A percentile compares a stretch with the other conserved stretches of the same genome.
phyloP scores from a whole-genome alignment of 1,140 invertebrate species.

The Belonocnema kinseyi region DNA sequence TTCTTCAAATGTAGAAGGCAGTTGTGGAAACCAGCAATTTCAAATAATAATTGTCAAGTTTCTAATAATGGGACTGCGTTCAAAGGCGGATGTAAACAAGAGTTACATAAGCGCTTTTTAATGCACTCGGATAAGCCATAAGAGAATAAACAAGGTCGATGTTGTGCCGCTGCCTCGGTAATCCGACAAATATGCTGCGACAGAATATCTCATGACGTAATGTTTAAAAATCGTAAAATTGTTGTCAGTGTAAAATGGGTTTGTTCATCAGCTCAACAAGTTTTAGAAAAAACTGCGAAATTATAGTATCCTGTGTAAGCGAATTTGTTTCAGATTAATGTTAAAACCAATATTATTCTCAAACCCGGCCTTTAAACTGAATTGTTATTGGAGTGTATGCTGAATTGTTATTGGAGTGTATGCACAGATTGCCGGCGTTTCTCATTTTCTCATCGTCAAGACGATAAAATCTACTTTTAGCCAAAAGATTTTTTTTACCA shows the following conservation, averaged over 20 bases:
- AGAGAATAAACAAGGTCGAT: conserved; percentile 28
- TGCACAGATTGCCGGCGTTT: too few species aligned
- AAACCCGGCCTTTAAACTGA: too few species aligned
- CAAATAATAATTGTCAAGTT: not conserved
- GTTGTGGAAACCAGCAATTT: not conserved
- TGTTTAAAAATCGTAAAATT: conserved; percentile 13
- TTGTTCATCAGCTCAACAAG: not conserved
- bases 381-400: too few species aligned
- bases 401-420: too few species aligned
- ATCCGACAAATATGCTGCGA: conserved; percentile 17
- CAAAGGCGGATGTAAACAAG: conserved; percentile 19
- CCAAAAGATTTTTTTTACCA: conserved; percentile 52
- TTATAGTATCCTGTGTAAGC: not conserved
- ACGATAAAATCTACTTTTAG: too few species aligned
- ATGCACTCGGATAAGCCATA: conserved; percentile 27
- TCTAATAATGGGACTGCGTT: not conserved
- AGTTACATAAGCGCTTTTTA: conserved; percentile 22
- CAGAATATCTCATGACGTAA: conserved; percentile 5
- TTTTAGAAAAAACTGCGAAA: not conserved
- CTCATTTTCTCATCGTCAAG: too few species aligned
- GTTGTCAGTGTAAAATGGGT: not conserved
- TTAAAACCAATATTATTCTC: too few species aligned
- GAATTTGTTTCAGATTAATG: too few species aligned
- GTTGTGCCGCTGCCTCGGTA: not conserved
- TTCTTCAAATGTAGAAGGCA: not conserved